A percentile compares a stretch with the other conserved stretches of the same genome.
Evolutionary conservation across 2,888 invertebrate genomes (phyloP).

Genomic region (Drosophila sordidula): DNA sequence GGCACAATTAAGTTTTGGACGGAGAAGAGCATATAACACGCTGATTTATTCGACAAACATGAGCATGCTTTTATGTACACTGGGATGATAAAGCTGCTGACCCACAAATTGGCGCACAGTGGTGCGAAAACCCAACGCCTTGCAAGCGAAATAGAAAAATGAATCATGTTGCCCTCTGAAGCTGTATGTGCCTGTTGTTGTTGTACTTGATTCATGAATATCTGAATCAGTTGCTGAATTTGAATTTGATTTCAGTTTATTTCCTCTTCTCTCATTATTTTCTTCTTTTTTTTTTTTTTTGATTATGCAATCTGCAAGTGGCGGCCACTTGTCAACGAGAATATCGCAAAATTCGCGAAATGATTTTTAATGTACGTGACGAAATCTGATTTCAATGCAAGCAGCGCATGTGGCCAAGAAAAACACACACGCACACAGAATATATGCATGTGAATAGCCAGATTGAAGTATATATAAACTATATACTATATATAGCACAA

Average conservation of each 20-base stretch:
- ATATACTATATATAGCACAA: conserved; percentile 27
- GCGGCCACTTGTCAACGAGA: conserved; percentile 58
- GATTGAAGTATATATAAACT: conserved; percentile 4
- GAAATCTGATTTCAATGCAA: conserved; percentile 76
- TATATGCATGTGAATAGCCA: not conserved
- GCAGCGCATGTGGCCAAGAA: conserved; percentile 45
- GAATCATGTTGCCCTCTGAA: not conserved
- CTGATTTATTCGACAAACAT: conserved; percentile 14
- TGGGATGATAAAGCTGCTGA: not conserved
- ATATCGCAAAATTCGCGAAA: conserved; percentile 51
- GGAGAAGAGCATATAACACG: conserved; percentile 17
- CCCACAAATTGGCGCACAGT: conserved; percentile 3
- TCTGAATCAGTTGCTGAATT: not conserved
- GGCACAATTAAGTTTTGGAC: conserved; percentile 64
- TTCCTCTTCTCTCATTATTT: conserved; percentile 1
- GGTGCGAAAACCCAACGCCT: not conserved
- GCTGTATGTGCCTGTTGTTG: not conserved
- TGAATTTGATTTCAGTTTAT: not conserved
- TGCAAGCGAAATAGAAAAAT: not conserved
- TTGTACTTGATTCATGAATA: conserved; percentile 16
- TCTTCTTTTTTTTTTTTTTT: not conserved
- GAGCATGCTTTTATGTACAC: conserved; percentile 1
- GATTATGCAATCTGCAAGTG: conserved; percentile 62
- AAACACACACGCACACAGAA: conserved; percentile 10
- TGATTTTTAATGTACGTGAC: conserved; percentile 78